These are phyloP conservation scores for Spongia lamella DNA, from an alignment of 37 sponge, comb jelly and placozoan species.

Conservation along the genomic window DNA sequence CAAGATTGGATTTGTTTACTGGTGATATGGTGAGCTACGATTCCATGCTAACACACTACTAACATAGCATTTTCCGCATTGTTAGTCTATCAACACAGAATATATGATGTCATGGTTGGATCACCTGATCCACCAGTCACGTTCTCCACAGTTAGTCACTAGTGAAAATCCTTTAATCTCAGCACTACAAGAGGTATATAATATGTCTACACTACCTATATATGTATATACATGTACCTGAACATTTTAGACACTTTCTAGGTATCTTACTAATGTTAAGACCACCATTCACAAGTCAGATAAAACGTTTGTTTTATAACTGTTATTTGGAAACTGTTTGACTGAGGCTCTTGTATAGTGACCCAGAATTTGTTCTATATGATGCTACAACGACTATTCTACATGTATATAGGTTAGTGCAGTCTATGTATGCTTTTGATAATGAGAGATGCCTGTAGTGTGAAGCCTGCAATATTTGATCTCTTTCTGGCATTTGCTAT, in stretches of 20 bases:
- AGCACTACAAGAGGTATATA: slow-evolving; percentile 68
- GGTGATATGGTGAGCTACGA: too few relatives aligned
- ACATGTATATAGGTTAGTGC: slow-evolving; percentile 75
- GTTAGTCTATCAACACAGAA: slow-evolving; percentile 24
- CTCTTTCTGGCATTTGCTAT: slow-evolving; percentile 83
- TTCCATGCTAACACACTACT: too few relatives aligned
- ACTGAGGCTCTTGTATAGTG: slow-evolving; percentile 30
- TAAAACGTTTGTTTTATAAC: slow-evolving; percentile 35
- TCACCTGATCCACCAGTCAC: slow-evolving; percentile 49
- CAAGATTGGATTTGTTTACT: background rate
- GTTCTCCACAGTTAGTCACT: slow-evolving; percentile 77
- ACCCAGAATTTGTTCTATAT: slow-evolving; percentile 86
- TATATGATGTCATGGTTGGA: slow-evolving; percentile 39
- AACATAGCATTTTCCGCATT: too few relatives aligned
- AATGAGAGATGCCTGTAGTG: slow-evolving; percentile 29
- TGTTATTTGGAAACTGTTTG: background rate
- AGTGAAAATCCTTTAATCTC: slow-evolving; percentile 65
- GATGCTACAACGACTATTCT: slow-evolving; percentile 52
- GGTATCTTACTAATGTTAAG: slow-evolving; percentile 62
- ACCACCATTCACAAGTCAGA: slow-evolving; percentile 47
- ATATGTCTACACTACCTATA: background rate
- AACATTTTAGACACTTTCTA: slow-evolving; percentile 41
- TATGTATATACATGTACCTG: background rate
- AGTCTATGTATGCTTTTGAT: background rate
- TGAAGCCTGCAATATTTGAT: slow-evolving; percentile 95